Percentiles rank a stretch among this genome's conserved stretches.
phyloP scores from a whole-genome alignment of 1,140 invertebrate species.

The Leptopilina clavipes region DNA sequence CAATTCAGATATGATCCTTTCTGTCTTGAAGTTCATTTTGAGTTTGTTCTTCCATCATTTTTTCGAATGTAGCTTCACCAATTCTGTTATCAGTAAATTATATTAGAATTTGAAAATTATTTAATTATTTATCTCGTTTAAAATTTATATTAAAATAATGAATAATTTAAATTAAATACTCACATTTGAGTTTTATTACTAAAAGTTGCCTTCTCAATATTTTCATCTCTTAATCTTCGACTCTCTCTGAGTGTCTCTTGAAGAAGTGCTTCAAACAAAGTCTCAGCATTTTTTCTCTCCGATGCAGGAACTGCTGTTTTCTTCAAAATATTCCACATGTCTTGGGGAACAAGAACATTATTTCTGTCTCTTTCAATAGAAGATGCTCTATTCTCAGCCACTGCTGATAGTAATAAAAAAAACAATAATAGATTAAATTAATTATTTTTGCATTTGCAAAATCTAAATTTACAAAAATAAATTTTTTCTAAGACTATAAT shows the following conservation, averaged over 20 bases:
- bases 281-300: neutral
- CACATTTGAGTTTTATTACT: conserved; percentile 7
- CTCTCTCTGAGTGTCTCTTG: neutral
- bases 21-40: neutral
- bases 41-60: neutral
- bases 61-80: conserved; percentile 24
- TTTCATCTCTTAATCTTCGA: neutral
- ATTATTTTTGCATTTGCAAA: too few species aligned
- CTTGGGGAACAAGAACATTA: neutral
- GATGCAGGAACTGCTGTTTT: conserved; percentile 19
- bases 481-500: too few species aligned
- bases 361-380: neutral
- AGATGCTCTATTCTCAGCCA: neutral
- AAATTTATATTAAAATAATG: too few species aligned
- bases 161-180: too few species aligned
- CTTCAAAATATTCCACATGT: conserved; percentile 30
- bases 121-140: too few species aligned
- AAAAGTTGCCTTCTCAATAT: neutral
- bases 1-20: neutral
- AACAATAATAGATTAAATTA: neutral
- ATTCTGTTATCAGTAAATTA: neutral
- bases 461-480: too few species aligned
- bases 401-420: neutral
- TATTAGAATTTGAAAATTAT: too few species aligned
- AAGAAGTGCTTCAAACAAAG: conserved; percentile 6